Conservation (phyloP, 37 sponge, comb jelly and placozoan species). For the Eunapius fragilis region DNA sequence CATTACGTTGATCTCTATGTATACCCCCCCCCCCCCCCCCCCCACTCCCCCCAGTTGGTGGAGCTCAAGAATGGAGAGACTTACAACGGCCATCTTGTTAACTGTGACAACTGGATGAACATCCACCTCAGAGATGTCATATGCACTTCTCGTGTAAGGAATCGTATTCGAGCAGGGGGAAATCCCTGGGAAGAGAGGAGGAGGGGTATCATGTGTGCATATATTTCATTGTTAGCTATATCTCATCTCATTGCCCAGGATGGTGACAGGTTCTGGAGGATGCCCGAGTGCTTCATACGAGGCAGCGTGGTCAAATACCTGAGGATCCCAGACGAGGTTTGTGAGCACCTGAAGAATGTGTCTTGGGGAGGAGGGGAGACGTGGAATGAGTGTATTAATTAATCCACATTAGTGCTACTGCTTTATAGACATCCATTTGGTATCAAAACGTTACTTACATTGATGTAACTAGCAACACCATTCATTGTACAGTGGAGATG, state of each 20-base stretch:
- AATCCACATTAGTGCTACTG: no score
- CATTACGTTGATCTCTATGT: no score
- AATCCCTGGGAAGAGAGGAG: no score
- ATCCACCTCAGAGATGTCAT: constrained; percentile 96
- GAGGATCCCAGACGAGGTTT: constrained; percentile 98
- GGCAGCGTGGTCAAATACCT: constrained; percentile 96
- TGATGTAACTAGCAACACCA: no score
- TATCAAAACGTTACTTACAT: no score
- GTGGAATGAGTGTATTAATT: neutral
- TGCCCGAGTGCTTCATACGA: constrained; percentile 94
- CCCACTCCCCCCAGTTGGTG: constrained; percentile 42
- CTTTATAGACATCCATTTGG: no score
- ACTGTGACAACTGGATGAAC: constrained; percentile 98
- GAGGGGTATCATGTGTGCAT: no score
- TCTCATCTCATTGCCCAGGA: constrained; percentile 52
- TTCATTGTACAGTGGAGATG: no score
- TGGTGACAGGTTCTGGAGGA: constrained; percentile 97
- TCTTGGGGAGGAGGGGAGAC: neutral
- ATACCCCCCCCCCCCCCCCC: no score
- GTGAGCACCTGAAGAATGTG: neutral
- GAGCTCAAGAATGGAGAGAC: constrained; percentile 99
- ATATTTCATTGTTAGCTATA: neutral
- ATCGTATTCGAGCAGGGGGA: neutral
- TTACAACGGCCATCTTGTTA: constrained; percentile 96
- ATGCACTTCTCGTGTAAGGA: constrained; percentile 90